Base-by-base conservation (phyloP, 2,888 invertebrate genomes). In the Troides oblongomaculatus region DNA sequence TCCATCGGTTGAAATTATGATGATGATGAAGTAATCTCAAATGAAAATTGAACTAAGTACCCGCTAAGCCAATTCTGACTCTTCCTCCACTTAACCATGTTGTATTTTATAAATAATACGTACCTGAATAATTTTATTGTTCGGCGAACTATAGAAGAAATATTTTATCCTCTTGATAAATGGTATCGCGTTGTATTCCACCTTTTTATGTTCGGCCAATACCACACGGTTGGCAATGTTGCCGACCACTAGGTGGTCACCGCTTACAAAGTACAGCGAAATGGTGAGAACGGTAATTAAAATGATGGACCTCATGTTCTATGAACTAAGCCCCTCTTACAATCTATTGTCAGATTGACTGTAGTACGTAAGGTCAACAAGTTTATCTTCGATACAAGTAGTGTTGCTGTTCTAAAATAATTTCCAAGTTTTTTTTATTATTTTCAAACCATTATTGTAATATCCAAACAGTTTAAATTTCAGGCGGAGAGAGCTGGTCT, bases 101-200 rank as follows among this genome's bases (percentile, higher is more conserved):
- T 39, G 10, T 10, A 39, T 39, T 8, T 39, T 39, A 39, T 10
- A 39, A 0, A 59, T 10, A 59, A 30, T 57, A n/a, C 78, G 74
- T 62, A 80, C 81, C 68, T 75, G 72, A 64, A 79, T 81, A 3
- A 65, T 71, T 62, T 73, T 78, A 66, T 78, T 78, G 18, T 68
- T 62, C 5, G 79, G 78, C 18, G 75, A 76, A 2, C 72, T 64
- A 30, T 77, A 82, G 58, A 92, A 92, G 58, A 73, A 87, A 2
- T 79, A 73, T 17, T 92, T 92, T 0, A 91, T 88, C 46, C 92
- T 77, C 62, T 92, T 92, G 12, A 85, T 76, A 39, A 91, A 84
- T 0, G 84, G 84, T 30, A 82, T 78, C 0, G 90, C 86, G 61
- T 85, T 89, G 68, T 91, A 92, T 61, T 83, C 75, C 0, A 88